Evolutionary conservation across 1,140 invertebrate genomes (phyloP).

Genomic region (Drosophila prosaltans): DNA sequence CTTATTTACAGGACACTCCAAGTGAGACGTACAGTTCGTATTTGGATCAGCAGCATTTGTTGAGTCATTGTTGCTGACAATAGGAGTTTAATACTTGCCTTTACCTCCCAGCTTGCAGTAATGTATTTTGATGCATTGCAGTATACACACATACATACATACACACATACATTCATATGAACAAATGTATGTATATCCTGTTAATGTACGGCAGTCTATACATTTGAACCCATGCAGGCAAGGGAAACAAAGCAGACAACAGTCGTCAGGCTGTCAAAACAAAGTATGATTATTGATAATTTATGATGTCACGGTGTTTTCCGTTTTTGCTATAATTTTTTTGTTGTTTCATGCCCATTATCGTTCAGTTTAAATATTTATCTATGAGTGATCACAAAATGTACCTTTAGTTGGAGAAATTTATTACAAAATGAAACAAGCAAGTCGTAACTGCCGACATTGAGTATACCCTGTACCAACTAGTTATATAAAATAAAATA

Average conservation of each 20-base stretch:
- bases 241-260: conserved; percentile 72
- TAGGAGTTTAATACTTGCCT: conserved; percentile 61
- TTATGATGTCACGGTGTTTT: conserved; percentile 81
- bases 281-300: conserved; percentile 83
- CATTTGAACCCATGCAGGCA: conserved; percentile 53
- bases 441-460: no score
- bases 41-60: conserved; percentile 53
- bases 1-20: conserved; percentile 53
- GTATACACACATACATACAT: conserved; percentile 27
- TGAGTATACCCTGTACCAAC: no score
- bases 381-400: conserved; percentile 2
- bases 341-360: conserved; percentile 21
- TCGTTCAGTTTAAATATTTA: conserved; percentile 2
- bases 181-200: conserved; percentile 20
- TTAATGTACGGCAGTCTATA: conserved; percentile 14
- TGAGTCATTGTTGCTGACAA: conserved; percentile 75
- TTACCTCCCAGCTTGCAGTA: conserved; percentile 57
- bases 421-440: no score
- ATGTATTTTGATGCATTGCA: conserved; percentile 41
- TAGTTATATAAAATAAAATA: no score
- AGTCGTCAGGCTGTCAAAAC: conserved; percentile 80
- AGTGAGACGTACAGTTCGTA: conserved; percentile 31
- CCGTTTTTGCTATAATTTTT: conserved; percentile 66
- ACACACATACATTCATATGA: neutral
- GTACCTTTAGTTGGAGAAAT: neutral